A percentile compares a stretch with the other conserved stretches of the same genome.
Evolutionary conservation across 2,888 invertebrate species (phyloP).

Genomic region (Acleris sparsana): DNA sequence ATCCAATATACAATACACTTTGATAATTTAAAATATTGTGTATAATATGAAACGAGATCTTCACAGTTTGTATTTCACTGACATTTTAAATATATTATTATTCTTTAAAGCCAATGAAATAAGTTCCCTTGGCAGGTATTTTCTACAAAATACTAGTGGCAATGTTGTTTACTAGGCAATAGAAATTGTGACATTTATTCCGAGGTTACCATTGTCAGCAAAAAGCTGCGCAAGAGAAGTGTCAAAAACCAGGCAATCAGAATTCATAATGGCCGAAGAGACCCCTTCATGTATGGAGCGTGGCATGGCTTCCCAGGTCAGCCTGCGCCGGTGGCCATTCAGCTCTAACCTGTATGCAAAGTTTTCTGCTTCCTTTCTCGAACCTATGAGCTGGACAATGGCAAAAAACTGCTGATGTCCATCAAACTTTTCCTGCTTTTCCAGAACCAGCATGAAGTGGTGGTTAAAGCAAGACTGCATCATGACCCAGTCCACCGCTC

Average conservation of each 20-base stretch:
- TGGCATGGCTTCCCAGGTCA: constrained; percentile 99
- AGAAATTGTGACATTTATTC: constrained; percentile 99
- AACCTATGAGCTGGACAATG: constrained; percentile 99
- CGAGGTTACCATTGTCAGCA: constrained; percentile 99
- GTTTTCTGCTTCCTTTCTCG: constrained; percentile 99
- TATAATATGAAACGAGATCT: constrained; percentile 35
- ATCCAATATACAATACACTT: constrained; percentile 22
- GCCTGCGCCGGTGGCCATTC: constrained; percentile 95
- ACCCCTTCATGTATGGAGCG: constrained; percentile 99
- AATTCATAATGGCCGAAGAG: constrained; percentile 97
- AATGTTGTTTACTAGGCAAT: constrained; percentile 86
- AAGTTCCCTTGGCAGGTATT: constrained; percentile 43
- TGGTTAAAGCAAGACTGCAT: constrained; percentile 99
- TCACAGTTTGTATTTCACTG: constrained; percentile 29
- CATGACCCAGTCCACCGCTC: constrained; percentile 99
- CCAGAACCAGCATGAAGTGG: constrained; percentile 99
- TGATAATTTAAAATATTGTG: constrained; percentile 28
- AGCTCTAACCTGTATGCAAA: constrained; percentile 99
- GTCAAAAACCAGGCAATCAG: constrained; percentile 99
- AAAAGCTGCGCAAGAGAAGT: constrained; percentile 98
- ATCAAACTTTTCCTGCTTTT: constrained; percentile 99
- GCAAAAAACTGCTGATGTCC: constrained; percentile 98
- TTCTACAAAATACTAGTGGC: constrained; percentile 38
- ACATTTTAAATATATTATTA: constrained; percentile 37
- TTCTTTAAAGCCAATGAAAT: constrained; percentile 44